These are phyloP conservation scores for Rhizoglyphus robini DNA, from an alignment of 1,140 invertebrate species.

Conservation along the genomic window DNA sequence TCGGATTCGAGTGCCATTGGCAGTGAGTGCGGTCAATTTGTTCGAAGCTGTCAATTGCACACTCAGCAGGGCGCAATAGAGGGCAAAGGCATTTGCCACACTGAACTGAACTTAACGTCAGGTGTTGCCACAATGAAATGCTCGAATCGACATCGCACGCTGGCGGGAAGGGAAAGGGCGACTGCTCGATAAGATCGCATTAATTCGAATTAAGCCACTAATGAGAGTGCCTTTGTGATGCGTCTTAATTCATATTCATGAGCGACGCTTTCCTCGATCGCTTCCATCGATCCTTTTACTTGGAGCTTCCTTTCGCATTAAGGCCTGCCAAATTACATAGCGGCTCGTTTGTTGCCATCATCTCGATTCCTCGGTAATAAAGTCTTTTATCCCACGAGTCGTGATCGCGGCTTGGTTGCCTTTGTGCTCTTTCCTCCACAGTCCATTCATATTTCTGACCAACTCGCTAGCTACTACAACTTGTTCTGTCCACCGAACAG, in stretches of 20 bases:
- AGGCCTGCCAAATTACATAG: not conserved
- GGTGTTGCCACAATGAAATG: not conserved
- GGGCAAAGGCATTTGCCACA: not conserved
- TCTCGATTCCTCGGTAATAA: slow-evolving; percentile 2
- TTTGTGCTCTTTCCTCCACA: not conserved
- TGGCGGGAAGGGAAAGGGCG: not conserved
- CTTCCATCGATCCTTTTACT: not conserved
- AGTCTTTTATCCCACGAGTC: not conserved
- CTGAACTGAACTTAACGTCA: not conserved
- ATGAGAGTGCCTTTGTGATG: slow-evolving; percentile 1
- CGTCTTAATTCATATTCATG: slow-evolving; percentile 13
- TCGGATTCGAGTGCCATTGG: no score
- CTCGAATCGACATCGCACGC: no score
- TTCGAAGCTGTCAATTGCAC: slow-evolving; percentile 18
- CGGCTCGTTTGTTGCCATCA: slow-evolving; percentile 10
- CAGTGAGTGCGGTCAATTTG: slow-evolving; percentile 21
- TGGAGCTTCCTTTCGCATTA: slow-evolving; percentile 4
- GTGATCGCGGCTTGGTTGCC: not conserved
- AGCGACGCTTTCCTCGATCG: not conserved
- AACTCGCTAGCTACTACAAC: slow-evolving; percentile 11
- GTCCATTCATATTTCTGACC: slow-evolving; percentile 8
- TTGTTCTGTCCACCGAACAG: not conserved
- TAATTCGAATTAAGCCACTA: slow-evolving; percentile 14
- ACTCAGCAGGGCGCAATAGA: not conserved
- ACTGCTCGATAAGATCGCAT: slow-evolving; percentile 8